A percentile compares a stretch with the other conserved stretches of the same genome.
phyloP scores from a whole-genome alignment of 1,140 invertebrate genomes.

The Spodoptera frugiperda region DNA sequence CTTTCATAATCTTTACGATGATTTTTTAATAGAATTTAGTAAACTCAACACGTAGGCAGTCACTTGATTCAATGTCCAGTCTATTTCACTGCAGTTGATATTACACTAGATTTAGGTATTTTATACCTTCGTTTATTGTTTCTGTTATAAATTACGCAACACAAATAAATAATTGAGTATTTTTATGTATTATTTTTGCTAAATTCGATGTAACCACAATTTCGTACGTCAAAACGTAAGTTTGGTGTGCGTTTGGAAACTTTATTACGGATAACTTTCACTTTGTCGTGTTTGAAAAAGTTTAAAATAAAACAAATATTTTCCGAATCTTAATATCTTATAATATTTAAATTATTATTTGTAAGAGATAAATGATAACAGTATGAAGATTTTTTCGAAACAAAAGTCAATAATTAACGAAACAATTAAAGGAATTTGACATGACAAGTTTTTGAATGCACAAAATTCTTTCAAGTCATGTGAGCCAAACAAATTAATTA shows the following conservation, averaged over 20 bases:
- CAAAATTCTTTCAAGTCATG: constrained; percentile 1
- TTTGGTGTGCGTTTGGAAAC: constrained; percentile 42
- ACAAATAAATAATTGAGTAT: constrained; percentile 40
- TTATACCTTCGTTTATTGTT: background rate
- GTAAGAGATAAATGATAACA: background rate
- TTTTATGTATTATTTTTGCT: constrained; percentile 32
- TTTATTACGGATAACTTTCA: constrained; percentile 17
- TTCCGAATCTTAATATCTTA: background rate
- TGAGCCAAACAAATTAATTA: background rate
- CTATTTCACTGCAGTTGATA: background rate
- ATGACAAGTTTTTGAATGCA: background rate
- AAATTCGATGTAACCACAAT: constrained; percentile 37
- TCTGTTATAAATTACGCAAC: constrained; percentile 12
- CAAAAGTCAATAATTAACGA: background rate
- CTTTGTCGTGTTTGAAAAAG: constrained; percentile 3
- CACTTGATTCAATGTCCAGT: background rate
- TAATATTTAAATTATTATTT: background rate
- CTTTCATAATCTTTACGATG: constrained; percentile 22
- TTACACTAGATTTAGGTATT: background rate
- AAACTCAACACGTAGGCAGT: constrained; percentile 61
- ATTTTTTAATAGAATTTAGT: constrained; percentile 23
- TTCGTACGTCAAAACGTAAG: constrained; percentile 34
- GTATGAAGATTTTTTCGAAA: background rate
- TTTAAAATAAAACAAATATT: background rate
- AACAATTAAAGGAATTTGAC: background rate